Base-by-base conservation (phyloP, 2,888 invertebrate genomes). In the Cosmia trapezina region DNA sequence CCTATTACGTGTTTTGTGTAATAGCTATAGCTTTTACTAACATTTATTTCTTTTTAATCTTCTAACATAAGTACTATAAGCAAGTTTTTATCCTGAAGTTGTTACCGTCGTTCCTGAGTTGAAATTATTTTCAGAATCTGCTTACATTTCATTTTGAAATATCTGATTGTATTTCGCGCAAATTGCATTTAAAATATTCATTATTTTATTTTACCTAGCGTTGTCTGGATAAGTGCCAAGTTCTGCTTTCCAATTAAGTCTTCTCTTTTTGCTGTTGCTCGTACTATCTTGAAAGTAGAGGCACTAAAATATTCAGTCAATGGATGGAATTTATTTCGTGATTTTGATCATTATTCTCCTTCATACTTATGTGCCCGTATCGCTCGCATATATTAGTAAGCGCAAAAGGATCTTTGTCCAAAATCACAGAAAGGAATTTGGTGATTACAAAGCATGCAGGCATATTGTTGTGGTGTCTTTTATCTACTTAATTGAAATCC, bases 361-460 rank as follows among this genome's bases (percentile, higher is more conserved):
- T 11, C 54, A 33, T 57, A 59, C 33, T 75, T 66, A 56, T 57
- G 47, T 62, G 59, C 85, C 85, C 83, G 74, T 80, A 86, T 84
- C 64, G 54, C 75, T 71, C 22, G 63, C 61, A 33, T 45, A 80
- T 79, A 71, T 80, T 69, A 69, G 67, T 73, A 61, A 77, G 59
- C 33, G 71, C 65, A 65, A 73, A 79, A 80, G 69, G 67, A 77
- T 78, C 73, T 80, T 87, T 87, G 84, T 83, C 77, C 74, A 65
- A 86, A 88, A 80, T 85, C 68, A 77, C 83, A 81, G 73, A 86
- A 84, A 81, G 84, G 87, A 86, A 88, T 88, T 87, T 83, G 87
- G 84, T 84, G 78, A 87, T 84, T 87, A 80, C 78, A 78, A 85
- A 86, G 78, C 80, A 89, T 90, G 87, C 89, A 88, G 89, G 89